Percentiles rank a stretch among this genome's conserved stretches.
phyloP scores from a whole-genome alignment of 2,888 invertebrate species.

The Lasiommata megera region DNA sequence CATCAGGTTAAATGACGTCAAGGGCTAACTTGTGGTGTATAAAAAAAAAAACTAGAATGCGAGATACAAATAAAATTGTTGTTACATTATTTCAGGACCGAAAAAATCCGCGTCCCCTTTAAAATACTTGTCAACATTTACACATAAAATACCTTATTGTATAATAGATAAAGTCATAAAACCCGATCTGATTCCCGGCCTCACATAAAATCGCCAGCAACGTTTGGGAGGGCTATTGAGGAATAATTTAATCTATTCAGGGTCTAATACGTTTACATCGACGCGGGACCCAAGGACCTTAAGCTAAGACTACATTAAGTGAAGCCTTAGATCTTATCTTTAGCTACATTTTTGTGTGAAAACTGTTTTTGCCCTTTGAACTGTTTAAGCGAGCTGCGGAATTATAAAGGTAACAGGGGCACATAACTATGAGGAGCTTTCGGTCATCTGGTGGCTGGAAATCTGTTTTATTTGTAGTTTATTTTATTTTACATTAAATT shows the following conservation, averaged over 20 bases:
- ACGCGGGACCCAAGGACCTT: constrained; percentile 15
- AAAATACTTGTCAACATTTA: constrained; percentile 5
- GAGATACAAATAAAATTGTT: too few species aligned
- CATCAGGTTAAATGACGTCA: too few species aligned
- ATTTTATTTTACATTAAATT: too few species aligned
- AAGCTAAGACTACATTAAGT: neutral
- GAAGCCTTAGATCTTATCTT: neutral
- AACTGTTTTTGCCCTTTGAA: neutral
- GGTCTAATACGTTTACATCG: constrained; percentile 34
- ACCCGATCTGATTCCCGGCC: constrained; percentile 18
- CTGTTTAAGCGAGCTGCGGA: neutral
- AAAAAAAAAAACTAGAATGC: too few species aligned
- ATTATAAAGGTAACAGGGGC: too few species aligned
- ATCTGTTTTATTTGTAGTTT: too few species aligned
- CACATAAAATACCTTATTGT: constrained; percentile 16
- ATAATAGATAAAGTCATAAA: constrained; percentile 27
- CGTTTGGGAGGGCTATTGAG: constrained; percentile 29
- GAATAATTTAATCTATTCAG: constrained; percentile 37
- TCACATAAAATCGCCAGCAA: constrained; percentile 24
- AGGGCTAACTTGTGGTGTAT: too few species aligned
- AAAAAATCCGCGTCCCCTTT: neutral
- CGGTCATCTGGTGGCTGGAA: too few species aligned
- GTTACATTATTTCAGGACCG: too few species aligned
- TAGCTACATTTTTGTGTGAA: neutral
- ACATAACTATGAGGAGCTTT: too few species aligned